Conservation (phyloP, 2,888 invertebrate genomes). For the Apodemia zela region DNA sequence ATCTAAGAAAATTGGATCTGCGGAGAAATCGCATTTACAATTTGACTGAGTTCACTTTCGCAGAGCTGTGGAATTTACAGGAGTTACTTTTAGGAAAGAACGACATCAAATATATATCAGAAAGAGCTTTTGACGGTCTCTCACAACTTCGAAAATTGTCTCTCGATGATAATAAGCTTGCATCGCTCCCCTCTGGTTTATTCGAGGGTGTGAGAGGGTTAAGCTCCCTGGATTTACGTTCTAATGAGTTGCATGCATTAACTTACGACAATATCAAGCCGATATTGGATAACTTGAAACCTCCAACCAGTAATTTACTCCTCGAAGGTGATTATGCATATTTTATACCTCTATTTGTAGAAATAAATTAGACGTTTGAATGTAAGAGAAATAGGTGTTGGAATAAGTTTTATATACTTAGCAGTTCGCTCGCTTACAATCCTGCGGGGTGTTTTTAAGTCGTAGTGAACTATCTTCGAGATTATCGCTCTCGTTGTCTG, state of each 20-base stretch:
- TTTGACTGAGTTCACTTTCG: slow-evolving; percentile 89
- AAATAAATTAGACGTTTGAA: slow-evolving; percentile 48
- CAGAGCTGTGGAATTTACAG: slow-evolving; percentile 86
- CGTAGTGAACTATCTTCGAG: slow-evolving; percentile 37
- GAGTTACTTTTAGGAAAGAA: slow-evolving; percentile 86
- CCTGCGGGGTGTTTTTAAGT: slow-evolving; percentile 55
- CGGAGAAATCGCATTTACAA: slow-evolving; percentile 87
- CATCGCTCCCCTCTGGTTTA: slow-evolving; percentile 84
- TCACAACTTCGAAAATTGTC: slow-evolving; percentile 85
- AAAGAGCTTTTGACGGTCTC: slow-evolving; percentile 88
- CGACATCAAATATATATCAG: slow-evolving; percentile 85
- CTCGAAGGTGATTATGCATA: slow-evolving; percentile 84
- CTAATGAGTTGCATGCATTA: slow-evolving; percentile 88
- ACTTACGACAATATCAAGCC: slow-evolving; percentile 88
- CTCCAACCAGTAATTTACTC: slow-evolving; percentile 86
- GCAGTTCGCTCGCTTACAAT: slow-evolving; percentile 64
- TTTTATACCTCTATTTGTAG: slow-evolving; percentile 32
- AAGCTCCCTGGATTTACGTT: slow-evolving; percentile 87
- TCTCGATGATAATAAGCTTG: slow-evolving; percentile 88
- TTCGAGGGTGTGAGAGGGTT: slow-evolving; percentile 87
- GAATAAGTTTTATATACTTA: slow-evolving; percentile 60
- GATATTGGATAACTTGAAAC: slow-evolving; percentile 88
- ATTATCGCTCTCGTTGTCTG: slow-evolving; percentile 30
- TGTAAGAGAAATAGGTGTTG: slow-evolving; percentile 59
- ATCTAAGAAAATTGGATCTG: slow-evolving; percentile 86